phyloP scores from a whole-genome alignment of 2,888 invertebrate species.

The Doris montereyensis region DNA sequence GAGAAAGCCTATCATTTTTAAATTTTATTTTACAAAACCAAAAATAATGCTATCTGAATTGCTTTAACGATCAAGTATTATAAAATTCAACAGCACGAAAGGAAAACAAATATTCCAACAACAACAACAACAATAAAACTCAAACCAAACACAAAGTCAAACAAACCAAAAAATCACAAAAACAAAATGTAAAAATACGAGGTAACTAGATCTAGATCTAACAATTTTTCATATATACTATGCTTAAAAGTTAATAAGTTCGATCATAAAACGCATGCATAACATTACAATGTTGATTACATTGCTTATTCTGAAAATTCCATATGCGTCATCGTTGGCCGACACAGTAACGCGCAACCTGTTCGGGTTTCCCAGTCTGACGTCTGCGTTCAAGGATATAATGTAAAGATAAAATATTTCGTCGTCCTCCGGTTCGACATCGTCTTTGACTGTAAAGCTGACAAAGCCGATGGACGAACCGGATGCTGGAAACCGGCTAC shows the following conservation, averaged over 20 bases:
- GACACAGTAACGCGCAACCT: constrained; percentile 58
- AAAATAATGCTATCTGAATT: too few relatives aligned
- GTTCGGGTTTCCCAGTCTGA: constrained; percentile 49
- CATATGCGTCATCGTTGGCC: constrained; percentile 71
- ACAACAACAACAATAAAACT: not conserved
- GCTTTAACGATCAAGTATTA: too few relatives aligned
- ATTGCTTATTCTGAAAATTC: constrained; percentile 63
- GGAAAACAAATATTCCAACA: not conserved
- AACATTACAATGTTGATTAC: constrained; percentile 52
- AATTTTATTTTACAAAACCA: too few relatives aligned
- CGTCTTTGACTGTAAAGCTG: constrained; percentile 64
- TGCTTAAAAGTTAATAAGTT: too few relatives aligned
- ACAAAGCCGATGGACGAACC: constrained; percentile 48
- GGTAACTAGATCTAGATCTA: too few relatives aligned
- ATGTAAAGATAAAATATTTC: constrained; percentile 60
- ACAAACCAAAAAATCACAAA: too few relatives aligned
- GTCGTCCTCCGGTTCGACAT: constrained; percentile 63
- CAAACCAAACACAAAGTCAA: too few relatives aligned
- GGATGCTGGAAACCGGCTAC: constrained; percentile 59
- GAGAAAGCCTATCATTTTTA: too few relatives aligned
- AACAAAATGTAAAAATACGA: too few relatives aligned
- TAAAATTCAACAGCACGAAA: not conserved
- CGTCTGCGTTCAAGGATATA: constrained; percentile 49
- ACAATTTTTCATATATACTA: too few relatives aligned
- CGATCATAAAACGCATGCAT: too few relatives aligned